Conservation (phyloP, 92 coral and sea anemone species). For the Virgularia gustaviana region DNA sequence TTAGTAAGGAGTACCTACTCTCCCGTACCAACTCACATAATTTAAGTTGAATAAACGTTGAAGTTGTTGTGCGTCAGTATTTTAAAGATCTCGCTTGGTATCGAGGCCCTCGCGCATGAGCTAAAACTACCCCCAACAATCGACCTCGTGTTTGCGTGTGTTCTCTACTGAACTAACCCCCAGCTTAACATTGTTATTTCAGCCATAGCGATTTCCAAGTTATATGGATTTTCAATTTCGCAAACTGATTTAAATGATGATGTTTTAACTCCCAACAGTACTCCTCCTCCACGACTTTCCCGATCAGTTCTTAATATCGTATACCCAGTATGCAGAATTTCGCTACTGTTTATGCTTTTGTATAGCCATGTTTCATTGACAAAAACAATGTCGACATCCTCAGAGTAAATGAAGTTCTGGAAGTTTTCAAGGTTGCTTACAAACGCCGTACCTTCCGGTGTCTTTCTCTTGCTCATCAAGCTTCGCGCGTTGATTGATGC, state of each 20-base stretch:
- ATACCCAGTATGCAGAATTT: slow-evolving; percentile 13
- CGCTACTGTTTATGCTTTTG: slow-evolving; percentile 15
- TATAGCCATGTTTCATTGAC: slow-evolving; percentile 40
- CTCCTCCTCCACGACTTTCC: slow-evolving; percentile 27
- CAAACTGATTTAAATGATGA: slow-evolving; percentile 26
- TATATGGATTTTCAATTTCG: slow-evolving; percentile 5
- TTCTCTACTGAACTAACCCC: too few relatives aligned
- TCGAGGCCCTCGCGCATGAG: too few relatives aligned
- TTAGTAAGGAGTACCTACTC: too few relatives aligned
- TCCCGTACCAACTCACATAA: too few relatives aligned
- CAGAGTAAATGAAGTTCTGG: slow-evolving; percentile 3
- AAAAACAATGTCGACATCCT: background rate
- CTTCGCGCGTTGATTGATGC: slow-evolving; percentile 7
- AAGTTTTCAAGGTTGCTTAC: background rate
- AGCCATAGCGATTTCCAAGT: slow-evolving; percentile 8
- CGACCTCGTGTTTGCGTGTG: too few relatives aligned
- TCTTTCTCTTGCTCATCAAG: background rate
- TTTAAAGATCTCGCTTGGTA: too few relatives aligned
- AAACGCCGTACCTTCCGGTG: background rate
- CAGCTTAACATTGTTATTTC: too few relatives aligned
- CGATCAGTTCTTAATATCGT: slow-evolving; percentile 34
- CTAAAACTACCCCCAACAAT: too few relatives aligned
- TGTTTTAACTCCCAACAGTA: slow-evolving; percentile 34
- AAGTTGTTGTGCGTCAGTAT: too few relatives aligned
- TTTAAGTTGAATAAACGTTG: too few relatives aligned